Base-by-base conservation (phyloP, 2,113 vertebrate genomes). In the Silurus glanis region DNA sequence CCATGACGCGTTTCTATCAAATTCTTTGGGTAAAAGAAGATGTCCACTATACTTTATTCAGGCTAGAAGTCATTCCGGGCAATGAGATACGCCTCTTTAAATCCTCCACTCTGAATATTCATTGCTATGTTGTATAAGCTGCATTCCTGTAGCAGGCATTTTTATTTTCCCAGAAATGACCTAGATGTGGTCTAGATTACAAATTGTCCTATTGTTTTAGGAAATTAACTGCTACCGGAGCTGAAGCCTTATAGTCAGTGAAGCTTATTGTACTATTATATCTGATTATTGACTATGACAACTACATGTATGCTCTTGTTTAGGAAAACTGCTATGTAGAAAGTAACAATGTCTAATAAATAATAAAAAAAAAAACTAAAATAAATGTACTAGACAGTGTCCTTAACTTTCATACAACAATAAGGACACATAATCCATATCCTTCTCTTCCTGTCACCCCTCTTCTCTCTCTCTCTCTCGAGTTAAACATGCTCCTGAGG, bases 251-350 rank as follows among this genome's bases (percentile, higher is more conserved):
- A 53, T 23, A 49, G 45, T 74, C 45, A 37, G 45, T 74, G 72
- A 23, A n/a, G 72, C 21, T 14, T n/a, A 23, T n/a, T n/a, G 53
- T 53, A 5, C 19, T 76, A 76, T 53, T 58, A 79, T 17, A 58
- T 79, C 6, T 9, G 75, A 78, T 78, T 78, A 28, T 56, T 78
- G 56, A 56, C 75, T 25, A 58, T 79, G 53, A 79, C 53, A 58
- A 19, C 25, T 28, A 28, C n/a, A 28, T 23, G 23, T 25, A 55
- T 49, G n/a, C 23, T 53, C 10, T 75, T 2, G 3, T 28, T 79
- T 28, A 25, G 2, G 12, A 55, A 10, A 76, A 76, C 0, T 6
- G 21, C 21, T 76, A 12, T 55, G 9, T 76, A n/a, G 4, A 28
- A 16, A 58, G 17, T 19, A 79, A 58, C 75, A 79, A 37, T 79